phyloP scores from a whole-genome alignment of 1,140 invertebrate genomes.

The Euglossa dilemma region DNA sequence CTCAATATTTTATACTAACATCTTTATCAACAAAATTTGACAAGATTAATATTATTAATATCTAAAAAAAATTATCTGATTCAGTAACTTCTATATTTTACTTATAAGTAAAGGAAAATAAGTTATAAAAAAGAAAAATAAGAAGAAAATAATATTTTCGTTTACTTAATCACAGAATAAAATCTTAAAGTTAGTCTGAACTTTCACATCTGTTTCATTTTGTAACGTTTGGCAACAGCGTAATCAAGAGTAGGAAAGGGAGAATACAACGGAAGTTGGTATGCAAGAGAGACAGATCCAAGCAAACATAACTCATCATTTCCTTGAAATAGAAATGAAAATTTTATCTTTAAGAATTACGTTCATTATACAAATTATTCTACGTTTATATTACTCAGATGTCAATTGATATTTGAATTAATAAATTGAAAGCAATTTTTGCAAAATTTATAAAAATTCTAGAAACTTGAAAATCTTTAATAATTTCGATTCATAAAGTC shows the following conservation, averaged over 20 bases:
- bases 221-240: slow-evolving; percentile 56
- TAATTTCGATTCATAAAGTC: neutral
- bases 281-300: slow-evolving; percentile 43
- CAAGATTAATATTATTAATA: neutral
- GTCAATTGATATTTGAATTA: neutral
- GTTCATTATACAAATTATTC: neutral
- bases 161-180: slow-evolving; percentile 24
- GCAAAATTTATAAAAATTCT: neutral
- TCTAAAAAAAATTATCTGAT: neutral
- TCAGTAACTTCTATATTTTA: neutral
- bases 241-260: slow-evolving; percentile 38
- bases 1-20: neutral
- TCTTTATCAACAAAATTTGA: neutral
- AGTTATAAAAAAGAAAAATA: neutral
- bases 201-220: slow-evolving; percentile 63
- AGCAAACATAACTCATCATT: slow-evolving; percentile 22
- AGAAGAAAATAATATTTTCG: neutral
- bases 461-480: neutral
- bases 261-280: slow-evolving; percentile 50
- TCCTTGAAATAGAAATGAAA: slow-evolving; percentile 8
- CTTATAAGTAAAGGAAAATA: neutral
- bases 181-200: slow-evolving; percentile 51
- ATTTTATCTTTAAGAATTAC: neutral
- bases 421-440: neutral
- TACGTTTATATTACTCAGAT: neutral